Base-by-base conservation (phyloP, 1,140 invertebrate genomes). In the Bombyx mandarina region DNA sequence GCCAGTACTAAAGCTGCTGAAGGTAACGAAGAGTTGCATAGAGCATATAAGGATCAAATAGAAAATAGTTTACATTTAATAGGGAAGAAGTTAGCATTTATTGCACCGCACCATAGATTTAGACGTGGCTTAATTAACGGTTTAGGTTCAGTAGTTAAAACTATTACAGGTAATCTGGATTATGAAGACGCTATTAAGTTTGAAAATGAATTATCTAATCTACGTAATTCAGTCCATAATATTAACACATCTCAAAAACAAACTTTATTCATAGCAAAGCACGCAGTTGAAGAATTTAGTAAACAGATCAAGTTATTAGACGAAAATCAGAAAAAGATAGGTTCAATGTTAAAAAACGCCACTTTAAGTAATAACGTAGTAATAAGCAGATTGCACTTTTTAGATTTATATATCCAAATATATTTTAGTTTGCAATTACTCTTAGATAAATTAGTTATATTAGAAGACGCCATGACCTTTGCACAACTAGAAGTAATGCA, bases 381-480 rank as follows among this genome's bases (percentile, higher is more conserved):
- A n/a, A 45, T 51, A 45, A 22, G n/a, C 43, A 55, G 12, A 54
- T 51, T 43, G 47, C 53, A 45, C 45, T 43, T 43, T 43, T 43
- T 6, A 51, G 26, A 54, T 47, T 55, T 60, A 47, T 53, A 45
- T 22, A 63, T 57, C 46, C 45, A 63, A 56, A 57, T 63, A 43
- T 50, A 18, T 22, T 51, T n/a, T 26, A 59, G 48, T 12, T 52
- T 67, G 58, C 65, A 63, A 22, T 54, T 60, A 44, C 51, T 67
- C 8, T 57, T 57, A 8, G 57, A 67, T 58, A 64, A 46, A 47
- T 22, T 62, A 54, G 46, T 50, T 52, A 65, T 54, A 42, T 60
- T 67, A 62, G 60, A 67, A 55, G 59, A 64, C 9, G 65, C 62
- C 22, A 56, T 64, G 12, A 67, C 60, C n/a, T 67, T 67, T 53